A percentile compares a stretch with the other conserved stretches of the same genome.
phyloP scores from a whole-genome alignment of 2,888 invertebrate genomes.

The Brenthis hecate region DNA sequence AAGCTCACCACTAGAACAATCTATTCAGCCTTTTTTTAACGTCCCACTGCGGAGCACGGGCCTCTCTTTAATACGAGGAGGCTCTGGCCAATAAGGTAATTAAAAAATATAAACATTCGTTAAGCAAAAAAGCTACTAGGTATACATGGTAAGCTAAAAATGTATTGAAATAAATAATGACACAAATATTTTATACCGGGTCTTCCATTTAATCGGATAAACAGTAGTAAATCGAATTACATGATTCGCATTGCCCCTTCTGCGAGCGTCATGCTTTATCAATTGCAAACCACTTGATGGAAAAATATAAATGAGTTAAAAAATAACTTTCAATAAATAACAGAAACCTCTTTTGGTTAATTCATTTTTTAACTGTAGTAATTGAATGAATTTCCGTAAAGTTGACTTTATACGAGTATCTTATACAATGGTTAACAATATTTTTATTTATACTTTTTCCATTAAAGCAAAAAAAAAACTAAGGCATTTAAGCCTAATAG shows the following conservation, averaged over 20 bases:
- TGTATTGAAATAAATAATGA: conserved; percentile 5
- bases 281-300: neutral
- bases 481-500: no score
- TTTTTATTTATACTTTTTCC: no score
- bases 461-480: no score
- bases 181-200: conserved; percentile 14
- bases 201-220: conserved; percentile 13
- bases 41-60: no score
- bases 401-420: no score
- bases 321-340: neutral
- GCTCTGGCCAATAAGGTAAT: no score
- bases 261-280: neutral
- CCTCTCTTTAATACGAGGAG: no score
- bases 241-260: neutral
- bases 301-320: neutral
- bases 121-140: neutral
- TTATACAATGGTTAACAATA: no score
- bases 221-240: conserved; percentile 10
- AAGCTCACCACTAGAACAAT: no score
- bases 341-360: neutral
- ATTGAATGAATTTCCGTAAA: neutral
- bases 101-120: no score
- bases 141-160: neutral
- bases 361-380: neutral
- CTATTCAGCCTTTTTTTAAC: no score